A percentile compares a stretch with the other conserved stretches of the same genome.
Evolutionary conservation across 2,113 vertebrate species (phyloP).

Genomic region (Forbesichthys agassizii): DNA sequence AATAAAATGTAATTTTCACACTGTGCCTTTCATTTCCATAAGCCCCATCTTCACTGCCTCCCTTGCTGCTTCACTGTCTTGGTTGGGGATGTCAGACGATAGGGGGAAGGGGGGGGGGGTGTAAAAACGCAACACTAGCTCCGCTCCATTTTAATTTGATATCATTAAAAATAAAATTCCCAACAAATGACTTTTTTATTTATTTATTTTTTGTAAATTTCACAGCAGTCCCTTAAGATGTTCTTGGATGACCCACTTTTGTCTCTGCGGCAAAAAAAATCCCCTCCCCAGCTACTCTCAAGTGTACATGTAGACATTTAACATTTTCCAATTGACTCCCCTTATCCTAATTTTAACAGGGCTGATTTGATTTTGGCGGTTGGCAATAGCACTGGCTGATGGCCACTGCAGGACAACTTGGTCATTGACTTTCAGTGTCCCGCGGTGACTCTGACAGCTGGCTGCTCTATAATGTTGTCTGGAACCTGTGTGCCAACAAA

Average conservation of each 20-base stretch:
- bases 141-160: slow-evolving; percentile 70
- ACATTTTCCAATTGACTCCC: slow-evolving; percentile 12
- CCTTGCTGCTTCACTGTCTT: slow-evolving; percentile 43
- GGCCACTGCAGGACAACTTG: slow-evolving; percentile 33
- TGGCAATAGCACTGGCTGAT: background rate
- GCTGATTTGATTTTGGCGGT: slow-evolving; percentile 1
- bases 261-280: slow-evolving; percentile 27
- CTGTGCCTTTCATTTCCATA: slow-evolving; percentile 63
- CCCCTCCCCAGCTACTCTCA: slow-evolving; percentile 14
- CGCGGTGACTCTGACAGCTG: slow-evolving; percentile 13
- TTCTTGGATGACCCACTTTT: slow-evolving; percentile 63
- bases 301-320: slow-evolving; percentile 14
- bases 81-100: slow-evolving; percentile 3
- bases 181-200: slow-evolving; percentile 68
- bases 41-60: slow-evolving; percentile 53
- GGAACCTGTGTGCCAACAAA: slow-evolving; percentile 15
- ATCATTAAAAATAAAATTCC: slow-evolving; percentile 77
- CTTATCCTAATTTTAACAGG: slow-evolving; percentile 6
- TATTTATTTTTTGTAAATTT: slow-evolving; percentile 40
- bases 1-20: slow-evolving; percentile 68
- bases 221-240: slow-evolving; percentile 65
- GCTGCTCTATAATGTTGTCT: slow-evolving; percentile 17
- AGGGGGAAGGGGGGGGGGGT: background rate
- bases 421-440: slow-evolving; percentile 36
- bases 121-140: slow-evolving; percentile 52